Evolutionary conservation across 2,113 vertebrate genomes (phyloP).

Genomic region (Odocoileus virginianus): DNA sequence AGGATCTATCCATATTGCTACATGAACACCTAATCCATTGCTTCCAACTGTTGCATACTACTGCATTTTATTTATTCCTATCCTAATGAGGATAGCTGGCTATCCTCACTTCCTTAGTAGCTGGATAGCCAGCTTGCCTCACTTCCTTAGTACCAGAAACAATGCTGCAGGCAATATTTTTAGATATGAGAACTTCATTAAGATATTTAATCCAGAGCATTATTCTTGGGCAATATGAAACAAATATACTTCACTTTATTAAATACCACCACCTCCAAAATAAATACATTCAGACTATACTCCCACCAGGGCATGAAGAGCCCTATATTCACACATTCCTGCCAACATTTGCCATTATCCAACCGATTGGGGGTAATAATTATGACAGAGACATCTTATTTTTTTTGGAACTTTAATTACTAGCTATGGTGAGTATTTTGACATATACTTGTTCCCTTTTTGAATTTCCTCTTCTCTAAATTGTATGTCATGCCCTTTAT

Average conservation of each 20-base stretch:
- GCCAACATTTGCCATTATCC: background rate
- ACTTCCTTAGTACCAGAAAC: background rate
- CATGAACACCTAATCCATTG: background rate
- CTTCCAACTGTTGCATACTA: background rate
- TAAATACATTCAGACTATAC: background rate
- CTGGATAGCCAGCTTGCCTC: background rate
- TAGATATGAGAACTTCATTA: background rate
- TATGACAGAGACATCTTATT: background rate
- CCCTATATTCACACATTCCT: background rate
- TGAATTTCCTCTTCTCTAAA: background rate
- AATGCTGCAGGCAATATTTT: background rate
- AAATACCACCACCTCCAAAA: background rate
- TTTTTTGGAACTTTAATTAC: background rate
- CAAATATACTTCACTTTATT: background rate
- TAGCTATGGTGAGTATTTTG: background rate
- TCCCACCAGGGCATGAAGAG: background rate
- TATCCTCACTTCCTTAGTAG: background rate
- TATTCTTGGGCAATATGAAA: background rate
- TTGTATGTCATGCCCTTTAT: background rate
- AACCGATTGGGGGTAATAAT: background rate
- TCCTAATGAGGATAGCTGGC: background rate
- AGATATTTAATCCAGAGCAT: background rate
- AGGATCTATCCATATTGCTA: background rate
- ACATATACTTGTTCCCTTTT: background rate
- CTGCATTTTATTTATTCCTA: background rate